Evolutionary conservation across 1,140 invertebrate species (phyloP).

Genomic region (Chrysoperla carnea): DNA sequence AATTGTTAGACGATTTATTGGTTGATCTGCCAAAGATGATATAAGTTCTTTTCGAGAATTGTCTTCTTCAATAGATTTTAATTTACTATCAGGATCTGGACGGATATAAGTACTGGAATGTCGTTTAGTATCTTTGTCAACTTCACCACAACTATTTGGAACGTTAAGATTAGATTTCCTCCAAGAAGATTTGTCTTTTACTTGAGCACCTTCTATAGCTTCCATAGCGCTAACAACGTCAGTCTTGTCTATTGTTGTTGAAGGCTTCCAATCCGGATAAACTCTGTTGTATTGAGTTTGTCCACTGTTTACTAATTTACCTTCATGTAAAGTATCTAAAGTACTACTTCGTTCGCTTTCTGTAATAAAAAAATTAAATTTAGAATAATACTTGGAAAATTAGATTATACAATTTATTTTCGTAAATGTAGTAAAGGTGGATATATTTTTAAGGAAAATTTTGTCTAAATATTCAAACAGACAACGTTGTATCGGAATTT

Average conservation of each 20-base stretch:
- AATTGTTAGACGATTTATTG: constrained; percentile 37
- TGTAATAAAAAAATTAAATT: constrained; percentile 17
- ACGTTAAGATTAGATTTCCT: constrained; percentile 53
- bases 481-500: too few relatives aligned
- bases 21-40: constrained; percentile 23
- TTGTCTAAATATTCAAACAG: neutral
- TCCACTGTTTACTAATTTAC: constrained; percentile 25
- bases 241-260: constrained; percentile 52
- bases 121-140: constrained; percentile 22
- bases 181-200: constrained; percentile 59
- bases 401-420: too few relatives aligned
- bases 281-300: constrained; percentile 37
- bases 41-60: constrained; percentile 31
- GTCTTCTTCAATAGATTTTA: constrained; percentile 34
- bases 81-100: constrained; percentile 10
- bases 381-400: too few relatives aligned
- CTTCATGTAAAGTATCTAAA: constrained; percentile 53
- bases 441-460: too few relatives aligned
- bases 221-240: constrained; percentile 73
- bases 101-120: constrained; percentile 10
- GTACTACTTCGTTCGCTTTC: constrained; percentile 53
- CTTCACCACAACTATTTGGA: constrained; percentile 38
- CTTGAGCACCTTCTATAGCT: constrained; percentile 63
- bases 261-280: constrained; percentile 63
- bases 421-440: too few relatives aligned